Evolutionary conservation across 2,888 invertebrate genomes (phyloP), one percentile per base, ranked within the genome.

Genomic region (Galerucella nymphaeae): DNA sequence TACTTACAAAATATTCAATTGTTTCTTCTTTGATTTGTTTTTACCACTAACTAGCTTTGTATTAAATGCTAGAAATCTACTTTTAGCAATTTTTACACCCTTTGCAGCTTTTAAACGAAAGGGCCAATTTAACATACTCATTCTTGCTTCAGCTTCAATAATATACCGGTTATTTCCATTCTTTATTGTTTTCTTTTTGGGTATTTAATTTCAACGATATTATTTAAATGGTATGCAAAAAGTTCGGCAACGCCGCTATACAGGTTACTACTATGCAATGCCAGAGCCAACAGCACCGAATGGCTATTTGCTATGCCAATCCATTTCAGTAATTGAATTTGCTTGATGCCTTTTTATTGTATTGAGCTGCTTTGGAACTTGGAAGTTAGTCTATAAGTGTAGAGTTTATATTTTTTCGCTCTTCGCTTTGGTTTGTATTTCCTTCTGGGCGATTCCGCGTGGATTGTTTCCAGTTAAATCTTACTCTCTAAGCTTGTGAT

Each of bases 191-290:
- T n/a, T n/a, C n/a, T n/a, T n/a, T 2, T 14, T 41, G 30, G 2
- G 11, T 62, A 10, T 10, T 42, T 42, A n/a, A 11, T 42, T 62
- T 62, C 1, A 62, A 42, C 13, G 16, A 30, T 45, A 20, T 38
- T 42, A 23, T 9, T 30, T 9, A 48, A 30, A 18, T 68, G 62
- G 53, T 63, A 71, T 73, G 70, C 70, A 67, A 71, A 71, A 65
- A 61, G 20, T 61, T 50, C 66, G 74, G 74, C 74, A 74, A 84
- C 84, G 82, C 30, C 8, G 74, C 66, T 13, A 13, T 64, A 65
- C 65, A 53, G 84, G 81, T 80, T 79, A 82, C 83, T 83, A 84
- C 83, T 84, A 83, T 77, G 38, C 59, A 23, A 16, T 20, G 55
- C 55, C 18, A 30, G 30, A 58, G 57, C 18, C 57, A 23, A 57